Conservation (phyloP, 2,113 vertebrate species). For the Leptobrachium leishanense region DNA sequence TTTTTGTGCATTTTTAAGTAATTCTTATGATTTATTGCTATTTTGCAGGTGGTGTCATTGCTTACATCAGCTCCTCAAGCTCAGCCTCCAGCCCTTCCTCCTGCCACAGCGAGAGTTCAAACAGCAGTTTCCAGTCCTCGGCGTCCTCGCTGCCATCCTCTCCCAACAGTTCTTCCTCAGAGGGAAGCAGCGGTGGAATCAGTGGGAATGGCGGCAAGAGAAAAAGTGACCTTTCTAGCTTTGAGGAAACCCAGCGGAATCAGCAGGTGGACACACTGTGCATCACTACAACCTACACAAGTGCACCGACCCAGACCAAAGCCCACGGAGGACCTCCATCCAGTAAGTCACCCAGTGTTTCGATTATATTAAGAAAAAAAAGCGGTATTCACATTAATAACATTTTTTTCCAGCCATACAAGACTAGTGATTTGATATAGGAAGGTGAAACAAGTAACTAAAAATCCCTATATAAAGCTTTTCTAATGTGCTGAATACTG, state of each 20-base stretch:
- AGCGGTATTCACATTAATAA: too few species aligned
- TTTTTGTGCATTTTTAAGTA: too few species aligned
- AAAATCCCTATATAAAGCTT: too few species aligned
- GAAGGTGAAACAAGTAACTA: too few species aligned
- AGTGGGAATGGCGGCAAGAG: constrained; percentile 45
- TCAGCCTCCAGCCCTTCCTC: constrained; percentile 87
- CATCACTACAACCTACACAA: constrained; percentile 73
- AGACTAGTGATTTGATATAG: too few species aligned
- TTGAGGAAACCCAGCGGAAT: constrained; percentile 59
- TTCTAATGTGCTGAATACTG: too few species aligned
- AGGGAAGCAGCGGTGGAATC: constrained; percentile 59
- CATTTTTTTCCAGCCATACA: too few species aligned
- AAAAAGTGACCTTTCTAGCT: constrained; percentile 33
- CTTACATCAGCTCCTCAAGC: constrained; percentile 92
- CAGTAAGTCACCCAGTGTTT: constrained; percentile 71
- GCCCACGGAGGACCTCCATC: constrained; percentile 80
- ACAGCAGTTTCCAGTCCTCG: constrained; percentile 78
- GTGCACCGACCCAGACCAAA: constrained; percentile 67
- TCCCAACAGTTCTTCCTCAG: constrained; percentile 73
- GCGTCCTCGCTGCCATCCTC: constrained; percentile 79
- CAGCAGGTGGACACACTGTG: constrained; percentile 64
- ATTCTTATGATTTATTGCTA: constrained; percentile 21
- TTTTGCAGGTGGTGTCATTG: constrained; percentile 86
- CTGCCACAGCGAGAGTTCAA: constrained; percentile 84
- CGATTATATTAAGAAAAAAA: too few species aligned